Evolutionary conservation across 1,140 invertebrate species (phyloP), one percentile per base, ranked within the genome.

Genomic region (Parapsyche elsis): DNA sequence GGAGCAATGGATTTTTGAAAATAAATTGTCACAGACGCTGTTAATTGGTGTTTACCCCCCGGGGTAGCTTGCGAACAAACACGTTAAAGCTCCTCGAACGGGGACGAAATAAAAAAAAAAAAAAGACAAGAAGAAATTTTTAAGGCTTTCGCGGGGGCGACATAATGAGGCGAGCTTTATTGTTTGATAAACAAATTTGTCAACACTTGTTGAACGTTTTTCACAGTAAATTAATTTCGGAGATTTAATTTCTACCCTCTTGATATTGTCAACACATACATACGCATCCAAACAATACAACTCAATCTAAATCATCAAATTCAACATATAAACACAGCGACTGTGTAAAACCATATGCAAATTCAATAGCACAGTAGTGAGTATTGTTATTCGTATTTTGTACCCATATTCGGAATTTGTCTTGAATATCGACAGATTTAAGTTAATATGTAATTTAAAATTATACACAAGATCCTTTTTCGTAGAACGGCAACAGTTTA

Each of bases 141-240:
- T 16, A 49, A 73, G 16, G 71, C 71, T 23, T 24, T 75, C 73
- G 9, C 26, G 26, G 26, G 57, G 57, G 61, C n/a, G 61, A 45
- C 44, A 44, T 81, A 81, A 81, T 73, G 80, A 81, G 80, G 71
- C 38, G 26, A 61, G 67, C 71, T 81, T 78, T 71, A 78, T 81
- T 71, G 74, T 81, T 81, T 81, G 80, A 81, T 78, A 81, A 81
- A 81, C 75, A 81, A 81, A 81, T 78, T 71, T 71, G 67, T 59
- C 57, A 38, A 81, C 67, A 81, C 80, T 78, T 81, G 80, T 81
- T 81, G 80, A 78, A 78, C 73, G 73, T 70, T 81, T 59, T 76
- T 73, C 71, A 38, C 21, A 73, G 71, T 46, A 73, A 73, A 73
- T 73, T 73, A 73, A 73, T 73, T 67, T 67, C 23, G 23, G 19